Base-by-base conservation (phyloP, 2,797 vertebrate genomes). In the Urophycis tenuis region DNA sequence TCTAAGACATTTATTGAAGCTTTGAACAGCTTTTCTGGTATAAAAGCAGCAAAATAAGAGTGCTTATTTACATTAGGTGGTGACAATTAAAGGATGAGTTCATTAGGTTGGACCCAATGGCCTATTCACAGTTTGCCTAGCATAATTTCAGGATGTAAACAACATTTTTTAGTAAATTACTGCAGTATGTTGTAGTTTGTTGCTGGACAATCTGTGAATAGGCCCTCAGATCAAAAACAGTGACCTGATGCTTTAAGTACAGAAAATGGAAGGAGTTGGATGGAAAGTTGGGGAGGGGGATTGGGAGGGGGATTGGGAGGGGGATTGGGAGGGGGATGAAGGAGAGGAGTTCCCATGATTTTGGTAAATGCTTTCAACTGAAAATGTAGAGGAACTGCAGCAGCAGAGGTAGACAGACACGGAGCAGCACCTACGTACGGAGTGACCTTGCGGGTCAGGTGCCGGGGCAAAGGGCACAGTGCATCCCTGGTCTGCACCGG, bases 401-500 rank as follows among this genome's bases (percentile, higher is more conserved):
- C 88, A 95, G 95, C 93, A 95, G 95, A 95, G 94, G 90, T 88
- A 96, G 95, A 97, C 96, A 96, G 95, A 97, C 96, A 95, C 90
- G 92, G 94, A 97, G 95, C 96, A 97, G 95, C 95, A 98, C 96
- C 97, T 98, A 96, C 92, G 96, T 98, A 96, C 95, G 96, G 96
- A 94, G 94, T 89, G 95, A 95, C 29, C 95, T 96, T 95, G 95
- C 93, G 90, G 95, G 91, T 91, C 95, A 94, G 95, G 95, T 91
- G 95, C 96, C 96, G 95, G 95, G 69, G 30, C 80, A 93, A 94
- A 82, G 96, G 95, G 95, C 92, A 96, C 95, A 95, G 94, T 92
- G 95, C 95, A 93, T 94, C 95, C 95, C 93, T 91, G 94, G 92
- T 95, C 95, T 95, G 93, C 95, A 89, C 95, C 95, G 93, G 94